Conservation (phyloP, 2,113 vertebrate species). For the Dipodomys merriami region DNA sequence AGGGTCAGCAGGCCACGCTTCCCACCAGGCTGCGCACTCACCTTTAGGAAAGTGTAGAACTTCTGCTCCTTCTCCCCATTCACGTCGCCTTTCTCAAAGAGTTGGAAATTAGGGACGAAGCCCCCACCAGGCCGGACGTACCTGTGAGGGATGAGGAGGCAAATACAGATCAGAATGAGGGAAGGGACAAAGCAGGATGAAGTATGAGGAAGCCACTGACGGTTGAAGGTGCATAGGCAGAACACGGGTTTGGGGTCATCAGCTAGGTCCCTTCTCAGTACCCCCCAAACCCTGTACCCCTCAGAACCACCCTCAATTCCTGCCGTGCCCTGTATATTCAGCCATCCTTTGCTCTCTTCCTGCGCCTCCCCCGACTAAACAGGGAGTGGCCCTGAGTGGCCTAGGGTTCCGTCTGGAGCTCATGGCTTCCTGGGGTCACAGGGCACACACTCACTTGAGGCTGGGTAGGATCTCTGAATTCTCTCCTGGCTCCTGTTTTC, state of each 20-base stretch:
- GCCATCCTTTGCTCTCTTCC: background rate
- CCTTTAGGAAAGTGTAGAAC: conserved; percentile 96
- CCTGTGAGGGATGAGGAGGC: conserved; percentile 79
- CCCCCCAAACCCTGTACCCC: no score
- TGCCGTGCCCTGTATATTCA: background rate
- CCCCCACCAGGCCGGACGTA: conserved; percentile 93
- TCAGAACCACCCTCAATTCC: background rate
- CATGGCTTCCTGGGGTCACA: background rate
- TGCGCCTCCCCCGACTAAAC: background rate
- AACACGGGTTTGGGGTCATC: background rate
- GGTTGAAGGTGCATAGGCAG: background rate
- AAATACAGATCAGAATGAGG: background rate
- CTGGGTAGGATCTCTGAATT: conserved; percentile 90
- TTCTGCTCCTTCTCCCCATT: conserved; percentile 93
- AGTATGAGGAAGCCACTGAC: background rate
- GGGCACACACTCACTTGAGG: conserved; percentile 90
- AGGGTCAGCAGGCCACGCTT: background rate
- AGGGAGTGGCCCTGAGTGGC: background rate
- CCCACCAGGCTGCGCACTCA: conserved; percentile 69
- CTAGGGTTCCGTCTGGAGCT: no score
- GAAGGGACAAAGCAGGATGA: background rate
- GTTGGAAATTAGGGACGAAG: conserved; percentile 95
- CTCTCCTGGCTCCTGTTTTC: conserved; percentile 94
- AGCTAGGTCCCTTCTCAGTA: background rate
- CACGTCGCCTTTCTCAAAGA: conserved; percentile 95